Evolutionary conservation across 2,888 invertebrate genomes (phyloP), one percentile per base, ranked within the genome.

Genomic region (Cinara cedri): DNA sequence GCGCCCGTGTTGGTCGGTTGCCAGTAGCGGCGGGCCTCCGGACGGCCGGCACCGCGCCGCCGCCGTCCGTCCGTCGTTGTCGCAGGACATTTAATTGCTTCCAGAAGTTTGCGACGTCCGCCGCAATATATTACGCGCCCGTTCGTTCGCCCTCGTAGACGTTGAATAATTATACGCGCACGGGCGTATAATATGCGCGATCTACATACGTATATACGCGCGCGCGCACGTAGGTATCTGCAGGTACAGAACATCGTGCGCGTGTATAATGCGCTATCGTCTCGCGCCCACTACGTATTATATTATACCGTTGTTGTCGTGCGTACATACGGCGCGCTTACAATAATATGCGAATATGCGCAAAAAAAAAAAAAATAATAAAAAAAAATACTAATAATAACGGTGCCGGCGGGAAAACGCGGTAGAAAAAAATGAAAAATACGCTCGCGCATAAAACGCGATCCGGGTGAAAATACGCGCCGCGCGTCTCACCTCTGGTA

Each of bases 401-500:
- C n/a, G n/a, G n/a, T n/a, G n/a, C n/a, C n/a, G n/a, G n/a, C n/a
- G n/a, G n/a, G n/a, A n/a, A n/a, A n/a, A n/a, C n/a, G n/a, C n/a
- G n/a, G n/a, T n/a, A n/a, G n/a, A n/a, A n/a, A n/a, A n/a, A n/a
- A n/a, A n/a, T n/a, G n/a, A n/a, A n/a, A n/a, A n/a, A n/a, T n/a
- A n/a, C n/a, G n/a, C n/a, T n/a, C n/a, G n/a, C n/a, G n/a, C n/a
- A n/a, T n/a, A n/a, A n/a, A n/a, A n/a, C n/a, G n/a, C n/a, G n/a
- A n/a, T n/a, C n/a, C n/a, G n/a, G n/a, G n/a, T n/a, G n/a, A n/a
- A n/a, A n/a, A 51, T 16, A 14, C 11, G n/a, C n/a, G 8, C 10
- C 0, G 0, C 4, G 0, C 6, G 42, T 0, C 51, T 65, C 86
- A 97, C 97, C 95, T 92, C 89, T 95, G 94, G 87, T 97, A 97